phyloP scores from a whole-genome alignment of 30 jellyfish, hydroid and myxozoan species.

The Turritopsis rubra region DNA sequence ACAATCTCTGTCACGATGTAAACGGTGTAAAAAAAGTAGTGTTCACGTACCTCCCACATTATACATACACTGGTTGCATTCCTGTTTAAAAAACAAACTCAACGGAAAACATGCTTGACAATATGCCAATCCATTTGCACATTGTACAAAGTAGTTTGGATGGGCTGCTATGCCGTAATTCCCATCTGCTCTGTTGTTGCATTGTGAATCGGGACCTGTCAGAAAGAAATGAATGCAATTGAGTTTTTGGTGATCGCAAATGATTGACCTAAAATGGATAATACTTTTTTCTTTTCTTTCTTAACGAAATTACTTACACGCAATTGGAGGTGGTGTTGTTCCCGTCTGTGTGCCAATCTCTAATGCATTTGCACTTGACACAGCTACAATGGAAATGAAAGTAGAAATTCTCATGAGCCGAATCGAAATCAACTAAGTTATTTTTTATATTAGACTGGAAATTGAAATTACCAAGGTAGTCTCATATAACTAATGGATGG shows the following conservation, averaged over 20 bases:
- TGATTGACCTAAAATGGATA: too few relatives aligned
- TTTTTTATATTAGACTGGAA: background rate
- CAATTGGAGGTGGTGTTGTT: background rate
- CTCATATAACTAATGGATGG: too few relatives aligned
- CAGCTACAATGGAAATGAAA: background rate
- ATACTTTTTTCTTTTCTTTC: too few relatives aligned
- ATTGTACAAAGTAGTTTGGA: background rate
- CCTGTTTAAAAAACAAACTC: background rate
- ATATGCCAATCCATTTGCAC: background rate
- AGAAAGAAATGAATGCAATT: too few relatives aligned
- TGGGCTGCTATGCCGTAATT: background rate
- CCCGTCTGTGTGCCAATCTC: background rate
- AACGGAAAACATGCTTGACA: slow-evolving; percentile 2
- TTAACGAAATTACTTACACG: background rate
- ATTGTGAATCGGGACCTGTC: background rate
- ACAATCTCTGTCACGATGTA: background rate
- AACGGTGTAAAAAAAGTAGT: background rate
- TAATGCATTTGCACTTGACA: background rate
- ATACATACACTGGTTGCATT: background rate
- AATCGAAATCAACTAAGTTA: background rate
- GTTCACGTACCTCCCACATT: background rate
- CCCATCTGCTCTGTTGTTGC: background rate
- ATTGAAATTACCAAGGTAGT: too few relatives aligned
- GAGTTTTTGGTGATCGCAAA: too few relatives aligned
- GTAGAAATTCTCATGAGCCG: background rate